These are phyloP conservation scores for Morus bassanus DNA, from an alignment of 2,797 vertebrate species.

Conservation along the genomic window DNA sequence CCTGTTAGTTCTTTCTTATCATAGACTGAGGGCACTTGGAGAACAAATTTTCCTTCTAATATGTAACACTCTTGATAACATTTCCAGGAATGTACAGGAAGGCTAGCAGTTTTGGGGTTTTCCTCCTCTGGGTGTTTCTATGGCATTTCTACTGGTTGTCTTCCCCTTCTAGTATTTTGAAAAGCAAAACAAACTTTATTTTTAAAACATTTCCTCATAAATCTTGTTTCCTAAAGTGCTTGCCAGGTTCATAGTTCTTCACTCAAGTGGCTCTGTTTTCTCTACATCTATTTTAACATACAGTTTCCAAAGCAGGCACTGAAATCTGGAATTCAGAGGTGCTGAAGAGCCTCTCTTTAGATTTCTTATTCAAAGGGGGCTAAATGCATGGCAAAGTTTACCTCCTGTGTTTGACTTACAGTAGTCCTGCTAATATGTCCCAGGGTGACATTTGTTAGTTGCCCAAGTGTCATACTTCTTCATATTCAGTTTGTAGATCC, in stretches of 20 bases:
- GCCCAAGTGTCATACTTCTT: neutral
- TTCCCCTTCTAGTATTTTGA: neutral
- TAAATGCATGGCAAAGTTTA: neutral
- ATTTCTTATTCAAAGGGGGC: neutral
- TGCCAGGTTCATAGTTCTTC: neutral
- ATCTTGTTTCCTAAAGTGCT: neutral
- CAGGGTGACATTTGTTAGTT: neutral
- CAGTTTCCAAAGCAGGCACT: neutral
- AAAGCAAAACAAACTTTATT: conserved; percentile 1
- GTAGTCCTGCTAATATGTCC: neutral
- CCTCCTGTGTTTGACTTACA: neutral
- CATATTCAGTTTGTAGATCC: neutral
- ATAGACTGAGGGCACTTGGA: neutral
- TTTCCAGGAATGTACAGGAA: neutral
- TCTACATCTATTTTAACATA: neutral
- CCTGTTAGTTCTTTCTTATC: neutral
- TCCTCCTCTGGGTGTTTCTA: neutral
- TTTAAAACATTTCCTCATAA: neutral
- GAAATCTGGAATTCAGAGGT: neutral
- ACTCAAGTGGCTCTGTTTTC: neutral
- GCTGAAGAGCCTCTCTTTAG: neutral
- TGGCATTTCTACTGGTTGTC: neutral
- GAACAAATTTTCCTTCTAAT: neutral
- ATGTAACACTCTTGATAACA: neutral
- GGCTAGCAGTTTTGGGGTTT: neutral